Evolutionary conservation across 2,797 vertebrate species (phyloP).

Genomic region (Pseudotriccus pelzelni): DNA sequence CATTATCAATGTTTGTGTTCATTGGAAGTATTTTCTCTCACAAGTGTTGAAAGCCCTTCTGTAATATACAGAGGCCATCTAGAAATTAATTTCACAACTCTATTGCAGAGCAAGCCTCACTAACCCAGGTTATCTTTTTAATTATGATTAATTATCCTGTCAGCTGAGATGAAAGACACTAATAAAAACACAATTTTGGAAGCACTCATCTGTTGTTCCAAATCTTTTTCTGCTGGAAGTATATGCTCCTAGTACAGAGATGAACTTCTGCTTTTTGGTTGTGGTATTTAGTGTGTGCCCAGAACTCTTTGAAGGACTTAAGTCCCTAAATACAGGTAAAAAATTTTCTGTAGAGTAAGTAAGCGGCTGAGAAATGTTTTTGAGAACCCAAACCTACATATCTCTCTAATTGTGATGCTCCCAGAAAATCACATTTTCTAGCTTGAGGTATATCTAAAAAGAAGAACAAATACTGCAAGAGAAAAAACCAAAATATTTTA

Average conservation of each 20-base stretch:
- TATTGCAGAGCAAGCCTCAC: neutral
- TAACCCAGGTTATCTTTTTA: constrained; percentile 35
- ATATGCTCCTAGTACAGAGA: neutral
- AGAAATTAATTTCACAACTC: constrained; percentile 30
- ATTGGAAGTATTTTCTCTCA: neutral
- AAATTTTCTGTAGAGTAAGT: neutral
- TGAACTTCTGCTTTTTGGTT: neutral
- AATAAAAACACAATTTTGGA: constrained; percentile 21
- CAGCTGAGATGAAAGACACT: constrained; percentile 24
- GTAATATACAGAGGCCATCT: neutral
- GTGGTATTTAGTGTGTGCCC: neutral
- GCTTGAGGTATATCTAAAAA: neutral
- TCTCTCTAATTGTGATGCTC: neutral
- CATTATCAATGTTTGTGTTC: neutral
- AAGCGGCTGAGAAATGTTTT: neutral
- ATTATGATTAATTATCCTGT: constrained; percentile 48
- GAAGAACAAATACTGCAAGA: neutral
- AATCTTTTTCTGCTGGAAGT: neutral
- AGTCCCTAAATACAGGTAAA: neutral
- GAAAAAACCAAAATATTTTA: neutral
- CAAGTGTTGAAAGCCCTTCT: neutral
- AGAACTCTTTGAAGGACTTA: neutral
- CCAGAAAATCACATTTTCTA: neutral
- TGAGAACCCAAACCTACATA: neutral
- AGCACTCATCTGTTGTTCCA: neutral